A percentile compares a stretch with the other conserved stretches of the same genome.
These are phyloP conservation scores for Caranx melampygus DNA, from an alignment of 2,113 vertebrate species.

Conservation along the genomic window DNA sequence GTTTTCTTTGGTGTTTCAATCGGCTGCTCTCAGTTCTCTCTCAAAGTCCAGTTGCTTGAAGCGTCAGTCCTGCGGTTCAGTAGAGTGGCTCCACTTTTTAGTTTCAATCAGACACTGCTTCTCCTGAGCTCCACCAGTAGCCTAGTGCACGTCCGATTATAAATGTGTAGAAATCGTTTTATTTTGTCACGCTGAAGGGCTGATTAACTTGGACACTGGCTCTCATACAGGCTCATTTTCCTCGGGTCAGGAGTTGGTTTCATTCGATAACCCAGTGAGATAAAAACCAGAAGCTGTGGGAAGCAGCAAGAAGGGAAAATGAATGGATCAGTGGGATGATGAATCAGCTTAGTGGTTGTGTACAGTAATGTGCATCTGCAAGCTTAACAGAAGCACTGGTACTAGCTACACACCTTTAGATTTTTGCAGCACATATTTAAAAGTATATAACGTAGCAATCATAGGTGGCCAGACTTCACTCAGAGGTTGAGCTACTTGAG, in stretches of 20 bases:
- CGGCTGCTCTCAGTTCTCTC: background rate
- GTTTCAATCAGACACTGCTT: background rate
- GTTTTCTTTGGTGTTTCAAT: no score
- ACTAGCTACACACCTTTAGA: background rate
- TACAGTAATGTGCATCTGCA: background rate
- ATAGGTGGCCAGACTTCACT: conserved; percentile 24
- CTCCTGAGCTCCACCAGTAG: background rate
- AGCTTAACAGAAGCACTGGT: background rate
- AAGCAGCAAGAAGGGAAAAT: background rate
- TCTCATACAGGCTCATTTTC: conserved; percentile 39
- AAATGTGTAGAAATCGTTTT: conserved; percentile 33
- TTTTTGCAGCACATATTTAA: background rate
- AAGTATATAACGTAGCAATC: background rate
- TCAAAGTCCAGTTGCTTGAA: background rate
- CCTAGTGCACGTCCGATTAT: background rate
- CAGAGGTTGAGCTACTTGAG: conserved; percentile 11
- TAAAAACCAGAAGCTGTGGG: conserved; percentile 9
- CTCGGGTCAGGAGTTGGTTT: background rate
- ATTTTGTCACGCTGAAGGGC: conserved; percentile 38
- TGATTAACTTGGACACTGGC: conserved; percentile 20
- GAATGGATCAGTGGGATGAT: background rate
- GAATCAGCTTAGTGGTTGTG: background rate
- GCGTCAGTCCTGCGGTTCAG: background rate
- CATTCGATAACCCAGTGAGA: conserved; percentile 22
- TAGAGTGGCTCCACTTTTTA: background rate